Percentiles rank a stretch among this genome's conserved stretches.
Evolutionary conservation across 2,888 invertebrate genomes (phyloP).

Genomic region (Arctia plantaginis): DNA sequence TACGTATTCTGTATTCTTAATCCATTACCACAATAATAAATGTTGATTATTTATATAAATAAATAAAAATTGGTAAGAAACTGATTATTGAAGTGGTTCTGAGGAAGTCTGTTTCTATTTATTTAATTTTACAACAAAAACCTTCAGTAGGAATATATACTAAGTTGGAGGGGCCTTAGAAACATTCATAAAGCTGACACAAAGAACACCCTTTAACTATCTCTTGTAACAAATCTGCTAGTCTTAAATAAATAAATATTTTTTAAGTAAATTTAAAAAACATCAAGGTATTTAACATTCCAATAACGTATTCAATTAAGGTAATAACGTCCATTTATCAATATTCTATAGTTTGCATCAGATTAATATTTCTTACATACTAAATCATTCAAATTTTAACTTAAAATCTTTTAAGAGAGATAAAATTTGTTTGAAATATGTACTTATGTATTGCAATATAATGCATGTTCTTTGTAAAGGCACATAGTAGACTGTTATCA

Average conservation of each 20-base stretch:
- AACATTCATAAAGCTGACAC: no score
- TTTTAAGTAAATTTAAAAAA: not conserved
- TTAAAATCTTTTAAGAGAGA: not conserved
- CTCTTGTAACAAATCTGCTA: no score
- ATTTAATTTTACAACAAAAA: no score
- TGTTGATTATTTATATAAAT: no score
- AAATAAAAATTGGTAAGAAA: no score
- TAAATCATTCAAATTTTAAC: not conserved
- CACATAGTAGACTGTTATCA: not conserved
- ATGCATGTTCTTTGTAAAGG: not conserved
- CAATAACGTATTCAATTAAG: conserved; percentile 13
- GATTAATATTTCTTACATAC: conserved; percentile 30
- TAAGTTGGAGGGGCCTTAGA: no score
- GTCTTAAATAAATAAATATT: not conserved
- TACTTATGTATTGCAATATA: not conserved
- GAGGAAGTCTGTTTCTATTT: no score
- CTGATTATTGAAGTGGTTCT: no score
- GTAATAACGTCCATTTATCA: conserved; percentile 30
- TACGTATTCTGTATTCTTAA: no score
- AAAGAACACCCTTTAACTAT: no score
- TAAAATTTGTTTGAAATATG: not conserved
- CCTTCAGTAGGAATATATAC: no score
- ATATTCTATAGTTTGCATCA: conserved; percentile 25
- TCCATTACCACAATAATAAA: no score
- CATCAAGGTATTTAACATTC: not conserved